Evolutionary conservation across 2,888 invertebrate genomes (phyloP), one percentile per base, ranked within the genome.

Genomic region (Blastobasis adustella): DNA sequence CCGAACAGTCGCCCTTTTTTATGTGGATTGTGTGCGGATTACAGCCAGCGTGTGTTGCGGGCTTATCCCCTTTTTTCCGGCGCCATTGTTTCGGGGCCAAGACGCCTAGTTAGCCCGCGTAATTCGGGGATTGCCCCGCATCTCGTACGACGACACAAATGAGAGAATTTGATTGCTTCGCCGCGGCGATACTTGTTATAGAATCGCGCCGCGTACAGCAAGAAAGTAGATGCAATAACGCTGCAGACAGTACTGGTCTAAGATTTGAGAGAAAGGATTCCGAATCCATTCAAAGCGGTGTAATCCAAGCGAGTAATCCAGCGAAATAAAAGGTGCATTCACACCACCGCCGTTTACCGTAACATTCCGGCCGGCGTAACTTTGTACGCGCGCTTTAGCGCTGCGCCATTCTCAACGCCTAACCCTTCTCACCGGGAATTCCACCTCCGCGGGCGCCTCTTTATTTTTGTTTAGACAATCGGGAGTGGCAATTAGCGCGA

Each of bases 391-490:
- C 52, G 48, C 49, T 48, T 50, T 49, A 23, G 23, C 23, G 23
- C 23, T 23, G 23, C 23, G 23, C 23, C 23, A 23, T 23, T 23
- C 23, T 23, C 23, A 23, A 23, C 23, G 23, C 23, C 23, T 23
- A 23, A 23, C 23, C 23, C 23, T 23, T 23, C 23, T 23, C 23
- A 23, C 23, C 23, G 23, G 23, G 41, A 49, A 50, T 52, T 58
- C 54, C 56, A 54, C 54, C 59, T 57, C 51, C 48, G 54, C 49
- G 54, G 54, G 53, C 56, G 49, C 55, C 58, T 66, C 62, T 67
- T 73, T 66, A 70, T 73, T 76, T 75, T 73, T 79, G 76, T 82
- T 82, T 77, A 82, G 81, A 77, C 77, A 79, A 81, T 83, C 72
- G 71, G 66, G 67, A 72, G 73, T 69, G 70, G 78, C 81, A 78